Base-by-base conservation (phyloP, 2,113 vertebrate species). In the Scomber scombrus region DNA sequence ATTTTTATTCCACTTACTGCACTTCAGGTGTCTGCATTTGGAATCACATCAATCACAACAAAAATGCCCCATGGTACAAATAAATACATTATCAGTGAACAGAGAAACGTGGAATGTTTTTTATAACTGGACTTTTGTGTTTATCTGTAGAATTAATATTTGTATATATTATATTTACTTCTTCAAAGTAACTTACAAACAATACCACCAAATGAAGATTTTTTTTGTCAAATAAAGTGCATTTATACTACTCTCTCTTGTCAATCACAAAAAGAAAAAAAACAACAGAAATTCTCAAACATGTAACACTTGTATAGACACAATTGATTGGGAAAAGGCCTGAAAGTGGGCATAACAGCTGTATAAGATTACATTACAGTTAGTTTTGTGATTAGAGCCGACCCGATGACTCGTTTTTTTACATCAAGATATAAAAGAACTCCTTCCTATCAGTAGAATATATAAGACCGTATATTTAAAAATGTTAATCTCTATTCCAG, bases 221-320 rank as follows among this genome's bases (percentile, higher is more conserved):
- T 61, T 80, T 57, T 65, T 84, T 80, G 40, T 65, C 23, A 92
- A 94, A 95, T 95, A 95, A 95, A 95, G 95, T 95, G 94, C 95
- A 92, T 93, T 88, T 86, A 71, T 75, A 92, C 85, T 81, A 91
- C 72, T 85, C 60, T 83, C 85, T 79, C 71, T 75, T 40, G 75
- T 76, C 83, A 88, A 70, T 68, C 71, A 87, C 80, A 80, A 75
- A 78, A 40, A 40, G 2, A 45, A 62, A 14, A 57, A 74, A 73
- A 84, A 31, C 57, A 75, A 54, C 73, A 81, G 14, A 57, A 55
- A 85, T 31, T 31, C 26, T 88, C 50, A 85, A 67, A 92, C 71
- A 82, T 91, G 56, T 81, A 90, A 88, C 82, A 89, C 80, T 54
- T 71, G 66, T 72, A 81, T 40, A 61, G 80, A 89, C 71, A 74